These are phyloP conservation scores for Psephotus haematonotus DNA, from an alignment of 2,113 vertebrate species.

Conservation along the genomic window DNA sequence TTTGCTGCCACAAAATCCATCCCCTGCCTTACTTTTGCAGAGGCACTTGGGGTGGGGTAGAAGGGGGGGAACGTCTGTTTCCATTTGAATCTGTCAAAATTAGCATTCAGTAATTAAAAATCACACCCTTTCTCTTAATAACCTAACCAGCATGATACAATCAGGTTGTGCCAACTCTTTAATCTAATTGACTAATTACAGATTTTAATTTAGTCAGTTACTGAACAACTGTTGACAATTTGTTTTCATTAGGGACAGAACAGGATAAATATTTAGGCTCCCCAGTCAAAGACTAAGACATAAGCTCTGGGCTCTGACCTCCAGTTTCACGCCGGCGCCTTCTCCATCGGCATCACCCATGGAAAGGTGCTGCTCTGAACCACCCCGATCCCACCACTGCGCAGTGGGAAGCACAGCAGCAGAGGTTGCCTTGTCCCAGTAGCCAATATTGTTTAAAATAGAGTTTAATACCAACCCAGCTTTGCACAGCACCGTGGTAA, in stretches of 20 bases:
- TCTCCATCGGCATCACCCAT: background rate
- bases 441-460: background rate
- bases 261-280: slow-evolving; percentile 87
- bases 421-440: fast-evolving
- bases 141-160: slow-evolving; percentile 88
- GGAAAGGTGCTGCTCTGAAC: background rate
- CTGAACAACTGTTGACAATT: slow-evolving; percentile 89
- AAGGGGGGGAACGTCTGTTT: slow-evolving; percentile 77
- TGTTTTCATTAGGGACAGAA: slow-evolving; percentile 88
- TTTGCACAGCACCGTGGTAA: background rate
- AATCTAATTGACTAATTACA: slow-evolving; percentile 91
- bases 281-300: slow-evolving; percentile 77
- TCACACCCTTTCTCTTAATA: slow-evolving; percentile 89
- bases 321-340: background rate
- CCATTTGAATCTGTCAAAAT: slow-evolving; percentile 87
- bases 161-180: slow-evolving; percentile 89
- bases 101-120: slow-evolving; percentile 90
- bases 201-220: slow-evolving; percentile 90
- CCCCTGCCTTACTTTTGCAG: slow-evolving; percentile 65
- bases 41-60: slow-evolving; percentile 65
- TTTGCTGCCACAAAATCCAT: slow-evolving; percentile 60
- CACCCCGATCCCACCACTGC: fast-evolving
- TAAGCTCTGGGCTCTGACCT: slow-evolving; percentile 73
- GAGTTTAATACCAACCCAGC: background rate
- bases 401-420: background rate